A percentile compares a stretch with the other conserved stretches of the same genome.
Conservation (phyloP, 2,113 vertebrate genomes). For the Lanius collurio region DNA sequence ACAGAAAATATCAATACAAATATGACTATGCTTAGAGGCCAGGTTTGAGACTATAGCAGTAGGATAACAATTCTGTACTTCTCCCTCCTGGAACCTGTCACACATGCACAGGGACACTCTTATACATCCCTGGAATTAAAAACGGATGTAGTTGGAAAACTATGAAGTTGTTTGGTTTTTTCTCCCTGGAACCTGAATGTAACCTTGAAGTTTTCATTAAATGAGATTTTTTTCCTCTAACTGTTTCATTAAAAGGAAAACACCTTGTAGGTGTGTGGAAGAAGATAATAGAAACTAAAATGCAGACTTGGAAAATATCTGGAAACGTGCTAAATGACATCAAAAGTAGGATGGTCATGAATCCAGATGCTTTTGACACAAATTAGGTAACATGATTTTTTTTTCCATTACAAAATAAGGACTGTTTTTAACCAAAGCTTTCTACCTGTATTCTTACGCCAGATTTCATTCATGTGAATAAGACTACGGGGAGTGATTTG, state of each 20-base stretch:
- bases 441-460: not conserved
- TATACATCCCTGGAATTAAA: not conserved
- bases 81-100: not conserved
- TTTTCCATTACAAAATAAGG: not conserved
- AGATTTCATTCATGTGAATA: not conserved
- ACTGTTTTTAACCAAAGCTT: not conserved
- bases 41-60: not conserved
- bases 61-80: not conserved
- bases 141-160: not conserved
- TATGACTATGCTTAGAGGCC: not conserved
- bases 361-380: not conserved
- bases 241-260: not conserved
- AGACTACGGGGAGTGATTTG: not conserved
- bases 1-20: not conserved
- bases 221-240: not conserved
- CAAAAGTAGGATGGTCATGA: not conserved
- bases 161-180: not conserved
- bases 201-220: not conserved
- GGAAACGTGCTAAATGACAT: not conserved
- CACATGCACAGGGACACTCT: not conserved
- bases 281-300: not conserved
- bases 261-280: not conserved
- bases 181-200: not conserved
- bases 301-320: not conserved
- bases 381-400: not conserved